phyloP scores from a whole-genome alignment of 1,140 invertebrate genomes.

The Ceratina japonica region DNA sequence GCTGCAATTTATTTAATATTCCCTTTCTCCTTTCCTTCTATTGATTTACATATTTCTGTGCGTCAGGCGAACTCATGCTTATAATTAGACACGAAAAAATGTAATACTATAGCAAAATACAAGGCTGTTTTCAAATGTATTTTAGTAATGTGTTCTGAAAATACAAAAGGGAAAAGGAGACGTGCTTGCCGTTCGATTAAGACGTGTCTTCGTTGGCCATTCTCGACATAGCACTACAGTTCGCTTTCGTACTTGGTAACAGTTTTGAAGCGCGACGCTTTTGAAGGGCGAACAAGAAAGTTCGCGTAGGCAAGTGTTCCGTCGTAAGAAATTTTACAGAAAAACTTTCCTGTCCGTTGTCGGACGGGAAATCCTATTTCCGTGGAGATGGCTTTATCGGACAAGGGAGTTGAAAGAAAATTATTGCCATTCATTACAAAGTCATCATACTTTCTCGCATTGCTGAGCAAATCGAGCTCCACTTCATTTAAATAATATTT shows the following conservation, averaged over 20 bases:
- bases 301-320: constrained; percentile 3
- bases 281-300: constrained; percentile 6
- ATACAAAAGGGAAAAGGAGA: background rate
- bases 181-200: background rate
- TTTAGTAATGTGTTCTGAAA: background rate
- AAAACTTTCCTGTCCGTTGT: background rate
- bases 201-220: background rate
- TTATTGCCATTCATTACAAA: background rate
- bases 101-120: too few species aligned
- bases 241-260: background rate
- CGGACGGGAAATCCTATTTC: background rate
- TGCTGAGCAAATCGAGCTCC: too few species aligned
- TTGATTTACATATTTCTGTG: too few species aligned
- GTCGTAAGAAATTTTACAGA: background rate
- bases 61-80: too few species aligned
- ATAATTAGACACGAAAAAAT: too few species aligned
- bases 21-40: too few species aligned
- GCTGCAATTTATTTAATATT: too few species aligned
- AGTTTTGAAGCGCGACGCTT: constrained; percentile 9
- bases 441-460: background rate
- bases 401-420: background rate
- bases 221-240: background rate
- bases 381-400: background rate
- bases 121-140: too few species aligned
- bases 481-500: too few species aligned